Conservation (phyloP, 2,113 vertebrate species). For the Herpetotheres cachinnans region DNA sequence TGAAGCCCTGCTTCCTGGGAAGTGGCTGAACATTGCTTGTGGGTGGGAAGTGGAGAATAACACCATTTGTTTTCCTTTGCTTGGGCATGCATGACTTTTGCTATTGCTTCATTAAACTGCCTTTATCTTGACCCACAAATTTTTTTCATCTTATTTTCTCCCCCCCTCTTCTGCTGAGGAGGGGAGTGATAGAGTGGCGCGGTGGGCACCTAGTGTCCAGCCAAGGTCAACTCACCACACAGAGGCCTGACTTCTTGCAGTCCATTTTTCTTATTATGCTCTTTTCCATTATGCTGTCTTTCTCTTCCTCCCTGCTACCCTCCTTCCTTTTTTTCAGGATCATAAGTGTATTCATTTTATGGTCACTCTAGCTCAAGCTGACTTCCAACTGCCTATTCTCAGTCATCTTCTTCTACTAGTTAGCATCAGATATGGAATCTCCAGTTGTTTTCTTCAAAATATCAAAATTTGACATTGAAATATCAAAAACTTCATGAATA, state of each 20-base stretch:
- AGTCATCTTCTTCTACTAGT: not conserved
- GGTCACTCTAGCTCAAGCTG: not conserved
- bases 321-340: not conserved
- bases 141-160: too few species aligned
- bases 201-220: too few species aligned
- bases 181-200: too few species aligned
- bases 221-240: too few species aligned
- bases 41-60: too few species aligned
- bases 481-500: not conserved
- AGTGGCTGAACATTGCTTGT: too few species aligned
- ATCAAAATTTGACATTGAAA: not conserved
- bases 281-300: not conserved
- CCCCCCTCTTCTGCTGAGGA: too few species aligned
- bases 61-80: too few species aligned
- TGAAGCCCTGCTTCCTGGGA: too few species aligned
- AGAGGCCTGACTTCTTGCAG: not conserved
- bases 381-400: not conserved
- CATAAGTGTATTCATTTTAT: not conserved
- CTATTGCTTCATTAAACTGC: too few species aligned
- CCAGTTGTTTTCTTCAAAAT: not conserved
- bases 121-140: too few species aligned
- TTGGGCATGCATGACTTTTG: too few species aligned
- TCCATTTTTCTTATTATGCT: not conserved
- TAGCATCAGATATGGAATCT: not conserved
- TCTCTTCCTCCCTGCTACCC: not conserved